Conservation (phyloP, 35 echinoderm and acorn worm genomes). For the Antedon bifida region DNA sequence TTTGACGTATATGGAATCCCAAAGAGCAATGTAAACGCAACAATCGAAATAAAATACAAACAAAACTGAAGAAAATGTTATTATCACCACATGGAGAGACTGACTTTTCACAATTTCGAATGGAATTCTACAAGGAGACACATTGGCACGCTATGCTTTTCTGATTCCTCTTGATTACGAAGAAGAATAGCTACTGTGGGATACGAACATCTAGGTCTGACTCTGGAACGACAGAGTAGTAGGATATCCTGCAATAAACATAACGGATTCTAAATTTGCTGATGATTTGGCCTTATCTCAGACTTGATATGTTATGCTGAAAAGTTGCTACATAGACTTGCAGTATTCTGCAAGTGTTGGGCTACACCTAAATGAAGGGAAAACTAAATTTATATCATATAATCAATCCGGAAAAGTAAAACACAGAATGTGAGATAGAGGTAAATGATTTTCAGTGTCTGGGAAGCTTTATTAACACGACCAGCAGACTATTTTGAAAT, state of each 20-base stretch:
- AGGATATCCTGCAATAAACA: not conserved
- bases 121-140: constrained; percentile 23
- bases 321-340: too few species aligned
- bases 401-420: too few species aligned
- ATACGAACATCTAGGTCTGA: not conserved
- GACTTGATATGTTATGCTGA: too few species aligned
- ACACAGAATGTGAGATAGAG: too few species aligned
- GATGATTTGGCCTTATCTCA: too few species aligned
- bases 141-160: constrained; percentile 10
- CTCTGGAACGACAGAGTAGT: not conserved
- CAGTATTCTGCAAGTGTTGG: too few species aligned
- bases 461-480: too few species aligned
- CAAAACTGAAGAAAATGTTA: constrained; percentile 8
- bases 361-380: too few species aligned
- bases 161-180: constrained; percentile 22
- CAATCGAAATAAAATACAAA: not conserved
- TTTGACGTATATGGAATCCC: constrained; percentile 13
- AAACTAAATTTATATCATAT: too few species aligned
- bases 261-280: too few species aligned
- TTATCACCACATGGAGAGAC: not conserved
- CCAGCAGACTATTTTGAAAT: too few species aligned
- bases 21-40: constrained; percentile 11
- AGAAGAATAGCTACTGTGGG: constrained; percentile 14
- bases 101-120: not conserved
- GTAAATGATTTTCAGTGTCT: too few species aligned